Conservation (phyloP, 2,888 invertebrate genomes). For the Trisateles emortualis region DNA sequence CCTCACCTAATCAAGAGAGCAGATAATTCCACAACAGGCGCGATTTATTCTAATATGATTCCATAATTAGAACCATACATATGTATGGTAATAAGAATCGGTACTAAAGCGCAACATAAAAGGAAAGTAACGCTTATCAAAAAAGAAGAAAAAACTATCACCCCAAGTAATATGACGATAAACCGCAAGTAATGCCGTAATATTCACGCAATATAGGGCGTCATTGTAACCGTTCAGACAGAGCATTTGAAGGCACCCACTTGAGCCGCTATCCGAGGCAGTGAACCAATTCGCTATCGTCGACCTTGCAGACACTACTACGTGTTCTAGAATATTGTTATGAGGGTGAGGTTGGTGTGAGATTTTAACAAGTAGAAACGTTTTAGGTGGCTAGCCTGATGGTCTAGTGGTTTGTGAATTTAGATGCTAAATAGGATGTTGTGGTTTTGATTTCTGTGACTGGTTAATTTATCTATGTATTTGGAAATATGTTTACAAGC, state of each 20-base stretch:
- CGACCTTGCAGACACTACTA: slow-evolving; percentile 31
- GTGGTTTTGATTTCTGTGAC: too few relatives aligned
- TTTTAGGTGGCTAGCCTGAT: too few relatives aligned
- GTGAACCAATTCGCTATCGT: slow-evolving; percentile 40
- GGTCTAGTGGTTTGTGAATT: too few relatives aligned
- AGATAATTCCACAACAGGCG: too few relatives aligned
- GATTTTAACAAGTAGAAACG: not conserved
- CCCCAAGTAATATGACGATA: slow-evolving; percentile 9
- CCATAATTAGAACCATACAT: too few relatives aligned
- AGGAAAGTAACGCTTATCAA: not conserved
- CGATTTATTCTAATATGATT: too few relatives aligned
- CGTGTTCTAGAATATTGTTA: slow-evolving; percentile 22
- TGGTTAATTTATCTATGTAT: too few relatives aligned
- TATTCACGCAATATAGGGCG: slow-evolving; percentile 36
- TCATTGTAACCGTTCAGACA: slow-evolving; percentile 35
- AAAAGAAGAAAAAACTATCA: not conserved
- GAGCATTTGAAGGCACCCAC: slow-evolving; percentile 36
- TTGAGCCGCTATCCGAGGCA: slow-evolving; percentile 27
- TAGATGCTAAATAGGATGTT: too few relatives aligned
- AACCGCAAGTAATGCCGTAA: slow-evolving; percentile 27
- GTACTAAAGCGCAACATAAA: not conserved
- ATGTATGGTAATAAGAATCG: too few relatives aligned
- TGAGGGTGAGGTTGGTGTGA: slow-evolving; percentile 2
- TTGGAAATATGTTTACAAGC: too few relatives aligned
- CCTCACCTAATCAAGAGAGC: too few relatives aligned